These are phyloP conservation scores for Myiozetetes cayanensis DNA, from an alignment of 2,113 vertebrate genomes.

Conservation along the genomic window DNA sequence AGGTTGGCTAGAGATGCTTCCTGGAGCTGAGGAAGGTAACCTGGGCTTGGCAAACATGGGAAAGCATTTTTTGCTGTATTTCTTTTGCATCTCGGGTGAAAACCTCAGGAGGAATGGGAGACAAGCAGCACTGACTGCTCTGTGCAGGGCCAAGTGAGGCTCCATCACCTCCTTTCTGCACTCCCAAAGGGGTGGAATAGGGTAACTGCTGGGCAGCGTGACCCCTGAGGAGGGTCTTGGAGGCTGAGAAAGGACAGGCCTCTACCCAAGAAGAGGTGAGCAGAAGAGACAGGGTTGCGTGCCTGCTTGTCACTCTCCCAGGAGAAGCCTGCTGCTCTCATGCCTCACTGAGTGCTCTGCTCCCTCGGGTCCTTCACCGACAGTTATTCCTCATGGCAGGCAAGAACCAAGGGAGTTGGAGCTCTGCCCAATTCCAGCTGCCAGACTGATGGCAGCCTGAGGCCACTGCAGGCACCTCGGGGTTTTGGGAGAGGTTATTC, in stretches of 20 bases:
- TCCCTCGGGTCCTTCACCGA: not conserved
- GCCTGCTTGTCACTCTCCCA: not conserved
- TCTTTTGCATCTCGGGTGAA: not conserved
- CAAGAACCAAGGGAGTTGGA: not conserved
- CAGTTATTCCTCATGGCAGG: not conserved
- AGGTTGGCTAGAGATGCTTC: accelerated
- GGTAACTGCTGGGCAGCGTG: not conserved
- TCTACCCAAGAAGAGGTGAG: not conserved
- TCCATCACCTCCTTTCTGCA: accelerated
- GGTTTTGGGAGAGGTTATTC: not conserved
- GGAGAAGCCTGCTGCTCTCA: not conserved
- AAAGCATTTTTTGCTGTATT: not conserved
- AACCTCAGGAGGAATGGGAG: not conserved
- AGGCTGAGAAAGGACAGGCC: not conserved
- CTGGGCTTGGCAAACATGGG: accelerated
- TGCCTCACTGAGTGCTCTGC: not conserved
- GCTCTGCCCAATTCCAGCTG: not conserved
- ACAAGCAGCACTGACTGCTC: not conserved
- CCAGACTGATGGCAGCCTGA: not conserved
- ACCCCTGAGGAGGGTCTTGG: not conserved
- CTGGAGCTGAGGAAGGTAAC: not conserved
- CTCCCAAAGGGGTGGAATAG: not conserved
- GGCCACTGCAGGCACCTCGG: not conserved
- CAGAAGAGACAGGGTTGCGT: accelerated
- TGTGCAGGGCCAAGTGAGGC: accelerated